Evolutionary conservation across 1,140 invertebrate genomes (phyloP), one percentile per base, ranked within the genome.

Genomic region (Tribolium castaneum): DNA sequence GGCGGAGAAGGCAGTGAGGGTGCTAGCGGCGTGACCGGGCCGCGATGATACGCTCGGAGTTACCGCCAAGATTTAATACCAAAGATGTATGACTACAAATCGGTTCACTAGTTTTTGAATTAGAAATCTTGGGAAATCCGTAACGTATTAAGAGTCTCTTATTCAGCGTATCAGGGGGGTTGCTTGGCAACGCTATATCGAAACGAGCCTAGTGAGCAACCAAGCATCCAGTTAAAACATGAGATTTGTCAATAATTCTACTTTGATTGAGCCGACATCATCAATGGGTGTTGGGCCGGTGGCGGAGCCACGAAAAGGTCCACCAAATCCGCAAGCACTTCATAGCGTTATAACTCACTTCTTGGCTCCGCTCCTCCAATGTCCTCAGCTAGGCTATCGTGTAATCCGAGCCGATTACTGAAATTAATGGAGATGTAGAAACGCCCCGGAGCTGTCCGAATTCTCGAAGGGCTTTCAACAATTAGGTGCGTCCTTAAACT

Each of bases 91-190:
- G 70, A 79, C 74, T 75, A 73, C 49, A 75, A 79, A 79, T 79
- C 74, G 78, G 74, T 71, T 79, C 52, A 74, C 66, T 79, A 79
- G 72, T 71, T 79, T 75, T 79, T 79, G 78, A 80, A 81, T 80
- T 80, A 80, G 70, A 81, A 81, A 81, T 81, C 80, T 81, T 81
- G 78, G 78, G 54, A 76, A 78, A 80, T 80, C 77, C 77, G 80
- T 80, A 75, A 80, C 73, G 80, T 80, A 81, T 80, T 79, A 80
- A 81, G 80, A 78, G 78, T 19, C 77, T 77, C 80, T 81, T 66
- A 80, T 77, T 73, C 25, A 70, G 54, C 72, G 35, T 70, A 76
- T 76, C 62, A 74, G 80, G 78, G 80, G 80, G 62, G 80, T 81
- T 81, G 80, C 80, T 78, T 80, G 76, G 80, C 80, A 80, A 81